Conservation (phyloP, 2,888 invertebrate species). For the Ellobium chinense region DNA sequence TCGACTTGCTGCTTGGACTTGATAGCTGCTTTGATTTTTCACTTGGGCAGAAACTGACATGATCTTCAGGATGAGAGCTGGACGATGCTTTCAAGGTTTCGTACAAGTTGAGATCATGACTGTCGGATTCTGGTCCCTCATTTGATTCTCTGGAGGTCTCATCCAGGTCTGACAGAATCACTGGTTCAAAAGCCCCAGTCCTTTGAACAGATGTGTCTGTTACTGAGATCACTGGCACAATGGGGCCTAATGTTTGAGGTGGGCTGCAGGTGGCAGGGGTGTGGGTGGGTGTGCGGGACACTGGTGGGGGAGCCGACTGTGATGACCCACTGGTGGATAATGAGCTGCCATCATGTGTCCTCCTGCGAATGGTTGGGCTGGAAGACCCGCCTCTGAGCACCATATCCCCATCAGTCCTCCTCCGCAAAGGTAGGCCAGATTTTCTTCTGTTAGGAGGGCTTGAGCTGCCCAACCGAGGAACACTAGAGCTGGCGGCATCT, state of each 20-base stretch:
- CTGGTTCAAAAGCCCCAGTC: conserved; percentile 21
- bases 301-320: conserved; percentile 14
- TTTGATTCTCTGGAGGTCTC: conserved; percentile 20
- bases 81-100: conserved; percentile 7
- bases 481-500: not conserved
- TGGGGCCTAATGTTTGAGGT: not conserved
- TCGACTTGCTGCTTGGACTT: not conserved
- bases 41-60: conserved; percentile 6
- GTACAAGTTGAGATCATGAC: not conserved
- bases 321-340: conserved; percentile 13
- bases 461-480: conserved; percentile 31
- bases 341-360: conserved; percentile 37
- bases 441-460: conserved; percentile 38
- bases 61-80: not conserved
- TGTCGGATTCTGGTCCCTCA: conserved; percentile 11
- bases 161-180: conserved; percentile 30
- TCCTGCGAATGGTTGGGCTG: conserved; percentile 43
- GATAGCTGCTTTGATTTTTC: conserved; percentile 5
- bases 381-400: conserved; percentile 38
- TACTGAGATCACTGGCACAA: conserved; percentile 40
- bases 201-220: conserved; percentile 33
- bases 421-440: conserved; percentile 36
- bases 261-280: not conserved
- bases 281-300: conserved; percentile 1
- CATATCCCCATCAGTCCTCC: conserved; percentile 42